These are phyloP conservation scores for Scaptomyza parva DNA, from an alignment of 2,888 invertebrate genomes.

Conservation along the genomic window DNA sequence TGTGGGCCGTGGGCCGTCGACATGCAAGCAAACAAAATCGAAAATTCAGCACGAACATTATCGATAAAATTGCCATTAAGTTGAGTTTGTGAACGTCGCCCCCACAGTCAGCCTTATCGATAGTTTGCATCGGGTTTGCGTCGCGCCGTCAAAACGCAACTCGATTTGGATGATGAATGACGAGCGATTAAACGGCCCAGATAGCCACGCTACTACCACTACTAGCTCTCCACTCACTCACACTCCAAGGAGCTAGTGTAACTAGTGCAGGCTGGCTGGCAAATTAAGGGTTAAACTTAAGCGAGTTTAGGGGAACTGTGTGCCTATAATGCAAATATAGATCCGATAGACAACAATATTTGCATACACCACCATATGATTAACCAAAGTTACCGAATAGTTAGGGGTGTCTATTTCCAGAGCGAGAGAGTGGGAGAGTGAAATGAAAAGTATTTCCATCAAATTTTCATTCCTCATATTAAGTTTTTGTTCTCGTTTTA, in stretches of 20 bases:
- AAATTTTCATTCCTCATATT: no score
- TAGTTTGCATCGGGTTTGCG: slow-evolving; percentile 70
- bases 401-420: no score
- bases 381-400: neutral
- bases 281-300: slow-evolving; percentile 53
- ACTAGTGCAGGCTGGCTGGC: slow-evolving; percentile 16
- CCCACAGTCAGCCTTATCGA: slow-evolving; percentile 74
- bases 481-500: no score
- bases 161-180: slow-evolving; percentile 81
- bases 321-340: slow-evolving; percentile 9
- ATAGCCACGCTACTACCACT: slow-evolving; percentile 55
- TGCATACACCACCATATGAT: slow-evolving; percentile 19
- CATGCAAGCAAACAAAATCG: slow-evolving; percentile 80
- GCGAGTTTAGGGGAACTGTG: slow-evolving; percentile 7
- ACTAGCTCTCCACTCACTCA: neutral
- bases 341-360: slow-evolving; percentile 37
- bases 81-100: slow-evolving; percentile 52
- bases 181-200: slow-evolving; percentile 69
- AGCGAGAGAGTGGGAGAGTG: no score
- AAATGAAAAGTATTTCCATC: no score
- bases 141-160: slow-evolving; percentile 69
- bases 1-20: slow-evolving; percentile 45
- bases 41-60: slow-evolving; percentile 82
- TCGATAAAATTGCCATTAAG: slow-evolving; percentile 83
- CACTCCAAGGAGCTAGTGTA: slow-evolving; percentile 6